Base-by-base conservation (phyloP, 2,113 vertebrate species). In the Tiliqua scincoides region DNA sequence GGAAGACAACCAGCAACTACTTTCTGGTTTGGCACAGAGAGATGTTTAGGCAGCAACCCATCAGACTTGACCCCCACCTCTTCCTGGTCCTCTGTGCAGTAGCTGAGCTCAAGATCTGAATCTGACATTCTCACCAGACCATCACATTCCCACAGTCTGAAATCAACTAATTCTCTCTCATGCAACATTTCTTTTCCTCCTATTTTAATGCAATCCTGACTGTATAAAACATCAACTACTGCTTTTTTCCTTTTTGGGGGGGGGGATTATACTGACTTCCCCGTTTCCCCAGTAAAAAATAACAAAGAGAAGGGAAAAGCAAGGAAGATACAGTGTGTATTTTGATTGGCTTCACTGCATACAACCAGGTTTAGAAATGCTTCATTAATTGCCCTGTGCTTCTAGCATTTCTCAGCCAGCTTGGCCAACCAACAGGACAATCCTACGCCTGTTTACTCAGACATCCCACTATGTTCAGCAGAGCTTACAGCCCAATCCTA, bases 111-210 rank as follows among this genome's bases (percentile, higher is more conserved):
- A 30, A 40, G 78, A 48, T 35, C 15, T 17, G 71, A 27, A 68
- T 48, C 70, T 35, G 48, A 21, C 43, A 21, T 76, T 15, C 76
- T 75, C 87, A 82, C 43, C 30, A 52, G 83, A 88, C 83, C 87
- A 88, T 88, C 87, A 88, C 32, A 72, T 80, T 85, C 65, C 37
- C 21, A 35, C 11, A 43, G 52, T 68, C 75, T 43, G 68, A 68
- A 35, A 74, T 23, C 35, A 61, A 43, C 78, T 25, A 40, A 61
- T 20, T 52, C 71, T 32, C n/a, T 17, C 32, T 54, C 1, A 35
- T 11, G 5, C 27, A 27, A 18, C 1, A 3, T 57, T 52, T 57
- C 52, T 40, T 1, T 0, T 0, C 52, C 0, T 1, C 23, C 27
- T 43, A 40, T 32, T 52, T 0, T 0, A 73, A 32, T 87, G 18